phyloP scores from a whole-genome alignment of 2,113 vertebrate species.

The Panthera uncia region DNA sequence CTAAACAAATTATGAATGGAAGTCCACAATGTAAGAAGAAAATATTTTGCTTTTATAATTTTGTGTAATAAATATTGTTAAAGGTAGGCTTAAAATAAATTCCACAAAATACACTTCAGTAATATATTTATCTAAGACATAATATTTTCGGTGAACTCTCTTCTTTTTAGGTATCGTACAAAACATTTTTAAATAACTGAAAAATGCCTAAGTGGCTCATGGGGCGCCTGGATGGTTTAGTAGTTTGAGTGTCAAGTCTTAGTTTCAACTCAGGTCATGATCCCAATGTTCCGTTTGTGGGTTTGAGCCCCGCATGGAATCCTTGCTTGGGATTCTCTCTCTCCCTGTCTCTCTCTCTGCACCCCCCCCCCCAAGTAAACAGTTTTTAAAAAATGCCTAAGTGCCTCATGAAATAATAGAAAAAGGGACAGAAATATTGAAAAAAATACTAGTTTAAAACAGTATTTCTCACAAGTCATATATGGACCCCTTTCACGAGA shows the following conservation, averaged over 20 bases:
- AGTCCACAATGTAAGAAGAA: neutral
- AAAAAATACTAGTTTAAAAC: slow-evolving; percentile 11
- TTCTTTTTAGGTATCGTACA: neutral
- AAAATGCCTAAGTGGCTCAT: neutral
- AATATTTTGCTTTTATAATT: neutral
- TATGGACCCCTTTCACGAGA: neutral
- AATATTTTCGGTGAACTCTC: neutral
- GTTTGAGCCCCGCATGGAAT: too few relatives aligned
- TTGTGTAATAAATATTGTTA: slow-evolving; percentile 5
- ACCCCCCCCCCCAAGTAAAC: too few relatives aligned
- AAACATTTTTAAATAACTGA: neutral
- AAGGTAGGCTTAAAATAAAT: neutral
- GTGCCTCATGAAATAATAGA: neutral
- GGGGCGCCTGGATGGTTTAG: too few relatives aligned
- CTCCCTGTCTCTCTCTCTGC: too few relatives aligned
- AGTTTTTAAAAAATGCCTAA: neutral
- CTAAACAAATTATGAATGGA: neutral
- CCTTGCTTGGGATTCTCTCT: too few relatives aligned
- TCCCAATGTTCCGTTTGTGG: too few relatives aligned
- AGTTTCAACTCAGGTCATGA: too few relatives aligned
- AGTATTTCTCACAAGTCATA: slow-evolving; percentile 19
- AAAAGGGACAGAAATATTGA: neutral
- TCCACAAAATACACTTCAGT: neutral
- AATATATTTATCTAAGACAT: neutral
- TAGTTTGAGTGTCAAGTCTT: too few relatives aligned